These are phyloP conservation scores for Chlorops oryzae DNA, from an alignment of 1,140 invertebrate genomes.

Conservation along the genomic window DNA sequence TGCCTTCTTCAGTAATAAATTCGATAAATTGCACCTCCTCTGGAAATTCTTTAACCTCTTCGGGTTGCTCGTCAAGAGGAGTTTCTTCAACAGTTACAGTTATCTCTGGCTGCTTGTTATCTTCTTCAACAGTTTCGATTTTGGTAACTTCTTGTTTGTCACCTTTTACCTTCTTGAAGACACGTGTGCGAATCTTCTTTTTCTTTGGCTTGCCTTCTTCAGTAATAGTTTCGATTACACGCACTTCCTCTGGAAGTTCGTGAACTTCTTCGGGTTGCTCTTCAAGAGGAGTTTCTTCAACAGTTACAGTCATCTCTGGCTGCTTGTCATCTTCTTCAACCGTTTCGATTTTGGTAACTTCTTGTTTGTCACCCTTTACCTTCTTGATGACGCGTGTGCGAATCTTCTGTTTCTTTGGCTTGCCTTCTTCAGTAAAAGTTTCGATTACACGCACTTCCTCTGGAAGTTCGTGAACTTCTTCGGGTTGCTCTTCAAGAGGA, in stretches of 20 bases:
- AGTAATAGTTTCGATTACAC: conserved; percentile 5
- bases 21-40: conserved; percentile 9
- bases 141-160: conserved; percentile 12
- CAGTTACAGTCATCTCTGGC: conserved; percentile 9
- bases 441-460: conserved; percentile 9
- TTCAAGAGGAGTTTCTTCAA: conserved; percentile 10
- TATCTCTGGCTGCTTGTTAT: conserved; percentile 11
- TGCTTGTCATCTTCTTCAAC: conserved; percentile 14
- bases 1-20: conserved; percentile 9
- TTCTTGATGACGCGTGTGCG: conserved; percentile 12
- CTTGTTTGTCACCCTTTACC: conserved; percentile 12
- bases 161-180: conserved; percentile 10
- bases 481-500: conserved; percentile 7
- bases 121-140: conserved; percentile 12
- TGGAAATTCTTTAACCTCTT: conserved; percentile 8
- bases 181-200: conserved; percentile 9
- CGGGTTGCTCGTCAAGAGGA: conserved; percentile 5
- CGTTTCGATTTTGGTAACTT: conserved; percentile 12
- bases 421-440: conserved; percentile 9
- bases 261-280: conserved; percentile 2
- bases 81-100: conserved; percentile 9
- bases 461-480: conserved; percentile 6
- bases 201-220: conserved; percentile 13
- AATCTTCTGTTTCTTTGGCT: conserved; percentile 9
- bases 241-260: conserved; percentile 12